A percentile compares a stretch with the other conserved stretches of the same genome.
phyloP scores from a whole-genome alignment of 2,797 vertebrate genomes.

The Sebastes hubbsi region DNA sequence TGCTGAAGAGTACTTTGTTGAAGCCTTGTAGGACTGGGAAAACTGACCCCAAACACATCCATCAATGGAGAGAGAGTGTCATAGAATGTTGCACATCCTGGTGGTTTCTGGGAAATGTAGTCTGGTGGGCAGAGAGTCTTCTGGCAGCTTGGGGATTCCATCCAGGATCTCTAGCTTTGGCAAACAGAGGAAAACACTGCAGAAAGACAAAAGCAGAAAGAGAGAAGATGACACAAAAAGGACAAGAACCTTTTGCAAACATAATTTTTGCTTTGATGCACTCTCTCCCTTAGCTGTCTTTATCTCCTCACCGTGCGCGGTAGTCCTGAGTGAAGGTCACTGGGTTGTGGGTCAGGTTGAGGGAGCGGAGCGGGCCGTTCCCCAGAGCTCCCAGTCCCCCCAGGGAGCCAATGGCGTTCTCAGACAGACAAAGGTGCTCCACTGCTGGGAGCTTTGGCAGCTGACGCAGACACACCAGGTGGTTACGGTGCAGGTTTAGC shows the following conservation, averaged over 20 bases:
- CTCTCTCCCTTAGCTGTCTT: fast-evolving
- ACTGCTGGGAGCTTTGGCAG: slow-evolving; percentile 93
- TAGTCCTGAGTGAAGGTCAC: slow-evolving; percentile 93
- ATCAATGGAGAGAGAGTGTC: slow-evolving; percentile 35
- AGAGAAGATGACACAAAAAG: not conserved
- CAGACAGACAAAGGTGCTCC: slow-evolving; percentile 90
- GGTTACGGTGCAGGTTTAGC: slow-evolving; percentile 92
- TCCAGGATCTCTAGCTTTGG: slow-evolving; percentile 95
- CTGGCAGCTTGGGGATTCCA: slow-evolving; percentile 90
- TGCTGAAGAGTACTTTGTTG: not conserved
- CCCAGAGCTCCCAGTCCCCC: slow-evolving; percentile 84
- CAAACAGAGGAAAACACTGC: slow-evolving; percentile 93
- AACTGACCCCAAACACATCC: not conserved
- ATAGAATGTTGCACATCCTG: slow-evolving; percentile 88
- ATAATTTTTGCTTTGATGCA: not conserved
- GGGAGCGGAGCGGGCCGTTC: slow-evolving; percentile 85
- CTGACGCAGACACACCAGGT: slow-evolving; percentile 90
- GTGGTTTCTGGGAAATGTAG: slow-evolving; percentile 71
- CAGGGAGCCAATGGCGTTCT: slow-evolving; percentile 89
- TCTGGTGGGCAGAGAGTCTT: slow-evolving; percentile 81
- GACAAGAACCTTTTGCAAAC: not conserved
- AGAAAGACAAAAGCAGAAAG: slow-evolving; percentile 1
- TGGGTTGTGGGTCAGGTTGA: slow-evolving; percentile 89
- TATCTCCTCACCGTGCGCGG: slow-evolving; percentile 83
- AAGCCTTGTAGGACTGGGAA: not conserved